phyloP scores from a whole-genome alignment of 2,888 invertebrate genomes.

The Himalopsyche anomala region DNA sequence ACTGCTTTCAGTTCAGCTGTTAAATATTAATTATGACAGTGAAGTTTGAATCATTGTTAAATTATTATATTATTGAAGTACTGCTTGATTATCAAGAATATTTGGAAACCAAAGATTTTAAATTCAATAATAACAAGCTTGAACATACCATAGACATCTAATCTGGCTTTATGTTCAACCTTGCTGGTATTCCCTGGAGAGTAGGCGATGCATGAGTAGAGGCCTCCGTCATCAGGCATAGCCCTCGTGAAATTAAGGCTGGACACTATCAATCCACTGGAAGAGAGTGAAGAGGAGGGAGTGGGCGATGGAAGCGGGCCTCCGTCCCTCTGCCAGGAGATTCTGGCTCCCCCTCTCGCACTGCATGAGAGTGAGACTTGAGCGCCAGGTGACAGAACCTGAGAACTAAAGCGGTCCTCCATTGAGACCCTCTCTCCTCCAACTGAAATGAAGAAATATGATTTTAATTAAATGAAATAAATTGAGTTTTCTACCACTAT shows the following conservation, averaged over 20 bases:
- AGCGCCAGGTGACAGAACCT: conserved; percentile 55
- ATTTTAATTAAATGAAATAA: neutral
- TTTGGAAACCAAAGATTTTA: neutral
- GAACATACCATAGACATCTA: conserved; percentile 76
- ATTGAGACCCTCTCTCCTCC: neutral
- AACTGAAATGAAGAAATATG: neutral
- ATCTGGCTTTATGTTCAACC: conserved; percentile 69
- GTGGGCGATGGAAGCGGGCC: conserved; percentile 38
- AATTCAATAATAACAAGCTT: neutral
- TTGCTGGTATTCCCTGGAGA: conserved; percentile 67
- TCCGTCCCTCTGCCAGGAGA: conserved; percentile 57
- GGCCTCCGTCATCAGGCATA: conserved; percentile 79
- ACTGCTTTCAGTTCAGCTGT: too few relatives aligned
- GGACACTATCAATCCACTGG: conserved; percentile 44
- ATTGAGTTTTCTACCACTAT: neutral
- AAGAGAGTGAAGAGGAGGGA: neutral
- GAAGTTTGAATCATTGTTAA: too few relatives aligned
- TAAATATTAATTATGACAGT: too few relatives aligned
- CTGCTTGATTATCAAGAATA: neutral
- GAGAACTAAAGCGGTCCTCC: conserved; percentile 52
- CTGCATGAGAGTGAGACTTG: conserved; percentile 53
- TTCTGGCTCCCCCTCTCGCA: conserved; percentile 50
- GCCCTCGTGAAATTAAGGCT: conserved; percentile 77
- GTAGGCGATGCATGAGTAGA: conserved; percentile 78
- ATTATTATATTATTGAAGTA: too few relatives aligned